These are phyloP conservation scores for Pyrocephalus nanus DNA, from an alignment of 2,797 vertebrate genomes.

Conservation along the genomic window DNA sequence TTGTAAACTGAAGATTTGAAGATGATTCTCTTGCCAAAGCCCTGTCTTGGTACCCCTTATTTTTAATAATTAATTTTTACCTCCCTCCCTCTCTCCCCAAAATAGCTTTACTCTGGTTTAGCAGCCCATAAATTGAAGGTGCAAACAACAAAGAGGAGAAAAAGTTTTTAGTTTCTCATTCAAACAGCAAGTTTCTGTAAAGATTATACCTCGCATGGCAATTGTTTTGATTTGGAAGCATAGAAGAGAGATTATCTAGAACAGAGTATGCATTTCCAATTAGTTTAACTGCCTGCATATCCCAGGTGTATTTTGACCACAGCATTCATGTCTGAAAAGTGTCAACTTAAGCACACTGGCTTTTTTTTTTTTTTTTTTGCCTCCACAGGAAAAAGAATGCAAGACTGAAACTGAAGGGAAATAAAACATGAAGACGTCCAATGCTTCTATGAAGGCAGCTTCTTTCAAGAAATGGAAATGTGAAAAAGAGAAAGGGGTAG, in stretches of 20 bases:
- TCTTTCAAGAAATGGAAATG: conserved; percentile 8
- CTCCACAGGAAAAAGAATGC: conserved; percentile 24
- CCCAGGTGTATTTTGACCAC: conserved; percentile 55
- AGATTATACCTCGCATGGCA: background rate
- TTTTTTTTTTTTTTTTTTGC: conserved; percentile 59
- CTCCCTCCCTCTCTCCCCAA: background rate
- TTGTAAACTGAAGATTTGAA: background rate
- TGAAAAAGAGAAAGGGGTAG: background rate
- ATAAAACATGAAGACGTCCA: conserved; percentile 40
- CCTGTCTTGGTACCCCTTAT: background rate
- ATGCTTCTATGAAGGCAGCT: conserved; percentile 7
- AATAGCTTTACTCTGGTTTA: background rate
- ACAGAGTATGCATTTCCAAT: conserved; percentile 35
- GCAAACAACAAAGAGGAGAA: background rate
- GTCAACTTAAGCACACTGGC: conserved; percentile 32
- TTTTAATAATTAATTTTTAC: background rate
- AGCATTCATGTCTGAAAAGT: conserved; percentile 45
- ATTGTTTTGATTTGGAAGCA: background rate
- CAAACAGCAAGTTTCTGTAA: background rate
- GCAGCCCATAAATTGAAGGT: background rate
- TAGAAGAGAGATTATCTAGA: conserved; percentile 10
- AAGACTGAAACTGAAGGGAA: conserved; percentile 7
- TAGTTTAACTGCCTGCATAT: conserved; percentile 1
- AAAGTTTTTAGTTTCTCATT: background rate
- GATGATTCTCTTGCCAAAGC: background rate